Percentiles rank a stretch among this genome's conserved stretches.
These are phyloP conservation scores for Colaptes auratus DNA, from an alignment of 2,113 vertebrate genomes.

Conservation along the genomic window DNA sequence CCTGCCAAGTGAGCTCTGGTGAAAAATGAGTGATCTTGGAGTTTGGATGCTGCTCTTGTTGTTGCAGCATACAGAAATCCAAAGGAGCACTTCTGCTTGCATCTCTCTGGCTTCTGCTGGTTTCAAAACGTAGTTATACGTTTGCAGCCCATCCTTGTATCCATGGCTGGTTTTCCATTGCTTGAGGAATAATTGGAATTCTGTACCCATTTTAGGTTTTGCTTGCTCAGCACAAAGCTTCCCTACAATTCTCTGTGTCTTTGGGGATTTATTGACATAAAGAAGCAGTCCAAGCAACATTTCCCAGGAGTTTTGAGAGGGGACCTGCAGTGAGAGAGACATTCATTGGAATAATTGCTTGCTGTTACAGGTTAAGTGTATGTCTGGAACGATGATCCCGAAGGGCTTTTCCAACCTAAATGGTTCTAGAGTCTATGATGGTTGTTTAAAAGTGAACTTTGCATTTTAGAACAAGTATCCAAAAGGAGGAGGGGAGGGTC, in stretches of 20 bases:
- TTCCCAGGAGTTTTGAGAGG: not conserved
- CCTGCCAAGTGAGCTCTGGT: slow-evolving; percentile 20
- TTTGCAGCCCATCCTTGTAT: not conserved
- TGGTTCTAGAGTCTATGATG: too few relatives aligned
- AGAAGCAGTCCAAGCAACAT: not conserved
- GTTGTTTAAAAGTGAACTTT: not conserved
- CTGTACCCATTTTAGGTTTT: slow-evolving; percentile 6
- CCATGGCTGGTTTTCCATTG: not conserved
- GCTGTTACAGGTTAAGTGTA: not conserved
- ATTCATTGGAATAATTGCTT: not conserved
- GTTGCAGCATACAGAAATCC: not conserved
- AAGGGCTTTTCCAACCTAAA: too few relatives aligned
- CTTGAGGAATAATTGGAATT: not conserved
- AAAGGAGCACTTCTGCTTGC: not conserved
- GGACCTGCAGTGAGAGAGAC: not conserved
- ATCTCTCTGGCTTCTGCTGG: slow-evolving; percentile 39
- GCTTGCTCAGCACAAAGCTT: not conserved
- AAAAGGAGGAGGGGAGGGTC: not conserved
- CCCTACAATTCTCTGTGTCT: not conserved
- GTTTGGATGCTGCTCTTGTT: not conserved
- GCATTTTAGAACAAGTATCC: not conserved
- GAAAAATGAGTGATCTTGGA: not conserved
- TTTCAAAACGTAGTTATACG: slow-evolving; percentile 28
- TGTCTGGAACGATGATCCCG: not conserved
- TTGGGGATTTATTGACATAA: not conserved